Evolutionary conservation across 2,888 invertebrate species (phyloP).

Genomic region (Caradrina clavipalpis): DNA sequence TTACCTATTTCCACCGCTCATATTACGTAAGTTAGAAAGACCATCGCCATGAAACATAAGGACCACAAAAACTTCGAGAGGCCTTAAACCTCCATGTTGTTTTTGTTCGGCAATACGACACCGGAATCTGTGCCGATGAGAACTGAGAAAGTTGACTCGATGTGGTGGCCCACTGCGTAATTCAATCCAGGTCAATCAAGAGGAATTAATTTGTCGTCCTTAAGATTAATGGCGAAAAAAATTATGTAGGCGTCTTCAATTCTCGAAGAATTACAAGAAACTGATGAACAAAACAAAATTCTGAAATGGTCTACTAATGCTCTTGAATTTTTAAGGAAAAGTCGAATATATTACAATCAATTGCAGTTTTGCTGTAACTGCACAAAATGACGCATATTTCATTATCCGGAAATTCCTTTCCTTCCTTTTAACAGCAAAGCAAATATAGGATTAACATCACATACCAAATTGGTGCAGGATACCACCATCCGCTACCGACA

Average conservation of each 20-base stretch:
- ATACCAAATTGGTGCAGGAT: background rate
- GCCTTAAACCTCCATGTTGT: constrained; percentile 45
- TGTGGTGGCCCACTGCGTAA: constrained; percentile 78
- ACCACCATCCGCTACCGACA: no score
- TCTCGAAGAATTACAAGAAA: background rate
- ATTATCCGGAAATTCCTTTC: constrained; percentile 9
- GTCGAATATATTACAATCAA: background rate
- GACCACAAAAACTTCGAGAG: constrained; percentile 42
- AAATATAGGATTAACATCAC: background rate
- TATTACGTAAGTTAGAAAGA: background rate
- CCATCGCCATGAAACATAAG: constrained; percentile 8
- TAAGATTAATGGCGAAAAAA: constrained; percentile 54
- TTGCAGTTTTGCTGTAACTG: background rate
- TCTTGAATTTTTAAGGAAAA: constrained; percentile 3
- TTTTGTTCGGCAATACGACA: constrained; percentile 76
- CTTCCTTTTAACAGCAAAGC: background rate
- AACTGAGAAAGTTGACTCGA: constrained; percentile 70
- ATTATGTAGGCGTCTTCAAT: background rate
- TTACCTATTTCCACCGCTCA: background rate
- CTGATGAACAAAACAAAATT: background rate
- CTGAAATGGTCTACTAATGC: background rate
- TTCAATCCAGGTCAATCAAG: constrained; percentile 73
- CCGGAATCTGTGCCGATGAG: constrained; percentile 78
- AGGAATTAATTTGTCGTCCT: constrained; percentile 84
- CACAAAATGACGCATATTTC: background rate